Evolutionary conservation across 1,140 invertebrate species (phyloP), one percentile per base, ranked within the genome.

Genomic region (Scaptomyza graminum): DNA sequence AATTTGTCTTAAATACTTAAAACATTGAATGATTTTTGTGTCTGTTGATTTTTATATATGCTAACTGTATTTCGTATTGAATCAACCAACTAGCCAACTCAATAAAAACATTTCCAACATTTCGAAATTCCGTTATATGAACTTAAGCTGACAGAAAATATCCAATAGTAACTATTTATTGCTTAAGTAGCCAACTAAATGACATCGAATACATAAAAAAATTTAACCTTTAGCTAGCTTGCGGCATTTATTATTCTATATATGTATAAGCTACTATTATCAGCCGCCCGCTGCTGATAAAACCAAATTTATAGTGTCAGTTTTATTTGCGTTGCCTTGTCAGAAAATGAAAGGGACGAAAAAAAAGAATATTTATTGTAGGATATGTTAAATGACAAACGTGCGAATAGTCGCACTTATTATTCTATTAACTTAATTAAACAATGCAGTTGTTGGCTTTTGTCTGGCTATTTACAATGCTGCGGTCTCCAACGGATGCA

Each of bases 371-470:
- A 39, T 25, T 31, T 66, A 46, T 44, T n/a, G 37, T 12, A 3
- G 37, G 37, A 41, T 41, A 56, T 46, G 60, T 49, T 43, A 61
- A 63, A 56, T 55, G 41, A 43, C 52, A 57, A 65, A 59, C 16
- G 47, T 9, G 16, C 64, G 22, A 63, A 25, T 44, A 59, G 34
- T 47, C 44, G 43, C 82, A 88, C 78, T 88, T 87, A 88, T 87
- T 82, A 82, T 87, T 87, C 82, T 87, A 87, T 87, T 88, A 87
- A 88, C 55, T 87, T 88, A 77, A 87, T 87, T 87, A 87, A 87
- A 87, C 83, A 87, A 87, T 82, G 57, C 81, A 77, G 52, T 65
- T 51, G 64, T 43, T 59, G 47, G 37, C 76, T 69, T 79, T 79
- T 83, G 79, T 83, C 51, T 60, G 61, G 34, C 18, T 25, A 9